These are phyloP conservation scores for Morbakka virulenta DNA, from an alignment of 30 jellyfish, hydroid and myxozoan genomes.

Conservation along the genomic window DNA sequence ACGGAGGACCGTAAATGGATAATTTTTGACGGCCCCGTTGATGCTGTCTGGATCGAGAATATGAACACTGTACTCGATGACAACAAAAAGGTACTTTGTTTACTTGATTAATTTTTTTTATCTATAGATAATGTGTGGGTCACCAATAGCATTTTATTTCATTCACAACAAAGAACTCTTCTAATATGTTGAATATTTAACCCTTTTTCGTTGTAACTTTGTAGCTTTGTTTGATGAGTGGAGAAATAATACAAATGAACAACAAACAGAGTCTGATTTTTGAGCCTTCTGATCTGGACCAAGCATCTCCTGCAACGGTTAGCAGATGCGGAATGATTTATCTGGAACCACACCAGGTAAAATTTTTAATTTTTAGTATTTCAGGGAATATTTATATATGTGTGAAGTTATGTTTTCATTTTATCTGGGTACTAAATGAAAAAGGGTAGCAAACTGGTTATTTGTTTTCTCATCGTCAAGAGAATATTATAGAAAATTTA, in stretches of 20 bases:
- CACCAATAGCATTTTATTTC: background rate
- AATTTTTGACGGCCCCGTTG: slow-evolving; percentile 96
- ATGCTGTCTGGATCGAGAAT: slow-evolving; percentile 97
- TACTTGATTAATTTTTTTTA: background rate
- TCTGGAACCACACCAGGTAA: slow-evolving; percentile 96
- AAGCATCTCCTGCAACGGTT: slow-evolving; percentile 98
- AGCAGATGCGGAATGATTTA: slow-evolving; percentile 95
- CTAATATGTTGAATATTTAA: no score
- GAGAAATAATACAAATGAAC: slow-evolving; percentile 94
- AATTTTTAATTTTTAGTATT: background rate
- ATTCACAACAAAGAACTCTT: background rate
- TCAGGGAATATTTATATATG: background rate
- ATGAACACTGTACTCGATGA: slow-evolving; percentile 98
- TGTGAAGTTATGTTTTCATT: background rate
- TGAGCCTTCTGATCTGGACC: slow-evolving; percentile 92
- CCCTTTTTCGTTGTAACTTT: no score
- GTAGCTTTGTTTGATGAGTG: slow-evolving; percentile 96
- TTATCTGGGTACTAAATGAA: background rate
- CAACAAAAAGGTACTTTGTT: slow-evolving; percentile 71
- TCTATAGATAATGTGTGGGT: no score
- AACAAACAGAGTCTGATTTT: slow-evolving; percentile 87
- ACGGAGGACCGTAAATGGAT: slow-evolving; percentile 93
- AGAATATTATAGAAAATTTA: no score
- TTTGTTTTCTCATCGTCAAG: no score
- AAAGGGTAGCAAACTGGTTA: no score